Evolutionary conservation across 1,140 invertebrate genomes (phyloP), one percentile per base, ranked within the genome.

Genomic region (Drosophila ananassae): DNA sequence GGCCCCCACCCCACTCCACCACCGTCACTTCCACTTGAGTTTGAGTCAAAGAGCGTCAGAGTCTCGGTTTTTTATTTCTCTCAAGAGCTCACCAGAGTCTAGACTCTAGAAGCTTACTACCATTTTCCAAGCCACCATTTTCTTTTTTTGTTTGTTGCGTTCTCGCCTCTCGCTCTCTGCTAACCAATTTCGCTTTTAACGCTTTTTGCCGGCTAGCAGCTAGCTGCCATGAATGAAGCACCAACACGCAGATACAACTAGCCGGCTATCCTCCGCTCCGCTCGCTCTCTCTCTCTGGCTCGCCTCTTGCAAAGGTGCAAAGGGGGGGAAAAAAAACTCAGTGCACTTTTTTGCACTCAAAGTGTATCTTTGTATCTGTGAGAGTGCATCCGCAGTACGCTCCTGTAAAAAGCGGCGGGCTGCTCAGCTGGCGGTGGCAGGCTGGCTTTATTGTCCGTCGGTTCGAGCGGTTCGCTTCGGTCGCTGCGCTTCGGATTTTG

Each of bases 171-270:
- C 53, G 50, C 59, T 83, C 78, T 84, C 58, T 68, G 60, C 60
- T 85, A 69, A 79, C 72, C 83, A 89, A 89, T 89, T 89, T 89
- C 83, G 83, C 83, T 89, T 89, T 89, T 83, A 89, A 89, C 78
- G 72, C 76, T 87, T 83, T 87, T 79, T 76, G 84, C 82, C 83
- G 79, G 83, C 83, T 66, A 41, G 62, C 83, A 76, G 83, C 83
- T 66, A 41, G 62, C 62, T 83, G 64, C 76, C 78, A 89, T 89
- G 83, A 89, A 89, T 89, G 83, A 89, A 89, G 83, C 67, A 79
- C 79, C 28, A 47, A 78, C 54, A 83, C 79, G 32, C 21, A 5
- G n/a, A 52, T 30, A 62, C 22, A 32, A 46, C 51, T 63, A 78
- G 82, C 82, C 78, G 82, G 77, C 79, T 60, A 48, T 50, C 57